Base-by-base conservation (phyloP, 92 coral and sea anemone species). In the Desmophyllum pertusum region DNA sequence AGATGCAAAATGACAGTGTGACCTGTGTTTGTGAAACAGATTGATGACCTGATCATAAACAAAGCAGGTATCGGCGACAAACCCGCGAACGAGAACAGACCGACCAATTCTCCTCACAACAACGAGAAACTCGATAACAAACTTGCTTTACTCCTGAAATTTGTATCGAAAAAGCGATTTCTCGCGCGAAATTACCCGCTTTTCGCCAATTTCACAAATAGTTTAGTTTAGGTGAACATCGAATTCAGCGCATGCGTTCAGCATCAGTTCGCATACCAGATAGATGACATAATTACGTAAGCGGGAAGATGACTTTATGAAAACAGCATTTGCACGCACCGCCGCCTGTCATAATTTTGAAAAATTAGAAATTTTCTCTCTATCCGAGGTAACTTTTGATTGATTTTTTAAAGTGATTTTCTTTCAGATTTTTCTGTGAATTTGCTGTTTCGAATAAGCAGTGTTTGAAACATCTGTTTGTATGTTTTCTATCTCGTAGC, bases 281-380 rank as follows among this genome's bases (percentile, higher is more conserved):
- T 78, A 84, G 77, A 89, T 89, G 85, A 89, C 77, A 73, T 89
- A 86, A 89, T 84, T 23, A 81, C 83, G 83, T 62, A 64, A 64
- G 46, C 71, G 36, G 66, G 55, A 77, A 77, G 63, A 92, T 94
- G 93, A 92, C 98, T 94, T 94, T 89, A 94, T 92, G 98, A 89
- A 94, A 92, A 94, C 95, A 94, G 91, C 84, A 89, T 94, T 88
- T 79, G 76, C 87, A 85, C 71, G 89, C 75, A 82, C 84, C 87
- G 95, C 50, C 84, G 93, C 79, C 78, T 89, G 94, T 86, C 95
- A 93, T 91, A 89, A 93, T 71, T 81, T 73, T 83, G 85, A 87
- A 78, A 93, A 86, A 79, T 83, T 72, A 75, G 83, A 84, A 81
- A 84, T 80, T 75, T 73, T 77, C 69, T 55, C 67, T 29, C 71